A percentile compares a stretch with the other conserved stretches of the same genome.
phyloP scores from a whole-genome alignment of 1,140 invertebrate genomes.

The Schlechtendalia chinensis region DNA sequence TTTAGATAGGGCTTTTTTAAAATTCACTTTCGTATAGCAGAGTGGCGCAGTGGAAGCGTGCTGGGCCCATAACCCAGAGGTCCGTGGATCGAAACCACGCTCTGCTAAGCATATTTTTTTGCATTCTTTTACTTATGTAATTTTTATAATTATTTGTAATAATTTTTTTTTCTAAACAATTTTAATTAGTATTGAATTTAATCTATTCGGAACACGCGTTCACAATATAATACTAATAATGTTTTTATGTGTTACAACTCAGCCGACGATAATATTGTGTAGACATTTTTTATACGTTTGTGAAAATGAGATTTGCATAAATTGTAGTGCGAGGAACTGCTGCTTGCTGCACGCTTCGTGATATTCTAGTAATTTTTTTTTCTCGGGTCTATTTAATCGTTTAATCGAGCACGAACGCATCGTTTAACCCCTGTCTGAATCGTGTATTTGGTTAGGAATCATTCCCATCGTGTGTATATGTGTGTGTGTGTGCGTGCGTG shows the following conservation, averaged over 20 bases:
- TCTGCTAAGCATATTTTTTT: constrained; percentile 69
- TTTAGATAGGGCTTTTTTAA: constrained; percentile 10
- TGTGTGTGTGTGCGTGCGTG: too few relatives aligned
- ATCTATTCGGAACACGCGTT: too few relatives aligned
- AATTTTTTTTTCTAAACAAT: too few relatives aligned
- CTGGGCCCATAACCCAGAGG: constrained; percentile 92
- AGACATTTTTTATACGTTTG: neutral
- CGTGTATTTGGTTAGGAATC: neutral
- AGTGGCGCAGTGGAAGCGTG: constrained; percentile 90
- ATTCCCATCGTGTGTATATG: constrained; percentile 40
- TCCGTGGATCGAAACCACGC: constrained; percentile 95
- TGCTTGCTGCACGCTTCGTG: neutral
- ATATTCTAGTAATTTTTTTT: neutral
- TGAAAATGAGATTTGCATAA: neutral
- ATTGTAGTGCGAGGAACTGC: neutral
- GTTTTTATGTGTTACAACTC: too few relatives aligned
- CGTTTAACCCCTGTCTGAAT: neutral
- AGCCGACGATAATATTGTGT: neutral
- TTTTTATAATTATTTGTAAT: too few relatives aligned
- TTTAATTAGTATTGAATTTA: too few relatives aligned
- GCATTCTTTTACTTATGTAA: neutral
- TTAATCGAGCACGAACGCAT: neutral
- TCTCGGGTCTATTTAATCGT: neutral
- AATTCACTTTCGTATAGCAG: constrained; percentile 60
- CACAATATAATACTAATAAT: too few relatives aligned